Percentiles rank a stretch among this genome's conserved stretches.
These are phyloP conservation scores for Platypus cylindrus DNA, from an alignment of 2,888 invertebrate species.

Conservation along the genomic window DNA sequence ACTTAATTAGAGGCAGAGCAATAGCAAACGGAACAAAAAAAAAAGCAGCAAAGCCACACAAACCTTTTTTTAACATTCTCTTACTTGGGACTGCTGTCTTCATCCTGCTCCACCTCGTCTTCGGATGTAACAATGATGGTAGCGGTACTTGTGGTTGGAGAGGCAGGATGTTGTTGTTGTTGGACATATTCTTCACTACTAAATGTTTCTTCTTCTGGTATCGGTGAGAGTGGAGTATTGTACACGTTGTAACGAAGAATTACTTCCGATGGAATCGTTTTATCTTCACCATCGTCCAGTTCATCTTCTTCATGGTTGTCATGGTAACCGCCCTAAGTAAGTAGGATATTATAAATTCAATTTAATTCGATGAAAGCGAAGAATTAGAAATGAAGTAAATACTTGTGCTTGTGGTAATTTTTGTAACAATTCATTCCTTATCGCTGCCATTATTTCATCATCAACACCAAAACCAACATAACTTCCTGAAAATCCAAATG, in stretches of 20 bases:
- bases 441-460: conserved; percentile 57
- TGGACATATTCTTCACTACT: conserved; percentile 16
- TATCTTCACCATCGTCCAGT: too few relatives aligned
- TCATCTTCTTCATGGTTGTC: conserved; percentile 32
- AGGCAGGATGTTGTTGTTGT: too few relatives aligned
- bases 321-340: conserved; percentile 25
- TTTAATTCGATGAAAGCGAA: too few relatives aligned
- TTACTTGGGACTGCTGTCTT: conserved; percentile 24
- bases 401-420: conserved; percentile 59
- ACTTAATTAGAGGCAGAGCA: too few relatives aligned
- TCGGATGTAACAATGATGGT: too few relatives aligned
- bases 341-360: neutral
- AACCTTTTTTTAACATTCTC: too few relatives aligned
- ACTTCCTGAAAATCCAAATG: conserved; percentile 17
- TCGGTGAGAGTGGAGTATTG: conserved; percentile 46
- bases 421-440: conserved; percentile 55
- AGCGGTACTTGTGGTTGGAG: too few relatives aligned
- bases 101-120: conserved; percentile 20
- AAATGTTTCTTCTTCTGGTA: conserved; percentile 40
- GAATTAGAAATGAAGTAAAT: too few relatives aligned
- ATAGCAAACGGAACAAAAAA: too few relatives aligned
- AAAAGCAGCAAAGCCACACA: too few relatives aligned
- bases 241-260: conserved; percentile 42
- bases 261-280: conserved; percentile 31
- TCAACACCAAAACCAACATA: conserved; percentile 49